A percentile compares a stretch with the other conserved stretches of the same genome.
Evolutionary conservation across 1,140 invertebrate species (phyloP).

Genomic region (Forficula auricularia): DNA sequence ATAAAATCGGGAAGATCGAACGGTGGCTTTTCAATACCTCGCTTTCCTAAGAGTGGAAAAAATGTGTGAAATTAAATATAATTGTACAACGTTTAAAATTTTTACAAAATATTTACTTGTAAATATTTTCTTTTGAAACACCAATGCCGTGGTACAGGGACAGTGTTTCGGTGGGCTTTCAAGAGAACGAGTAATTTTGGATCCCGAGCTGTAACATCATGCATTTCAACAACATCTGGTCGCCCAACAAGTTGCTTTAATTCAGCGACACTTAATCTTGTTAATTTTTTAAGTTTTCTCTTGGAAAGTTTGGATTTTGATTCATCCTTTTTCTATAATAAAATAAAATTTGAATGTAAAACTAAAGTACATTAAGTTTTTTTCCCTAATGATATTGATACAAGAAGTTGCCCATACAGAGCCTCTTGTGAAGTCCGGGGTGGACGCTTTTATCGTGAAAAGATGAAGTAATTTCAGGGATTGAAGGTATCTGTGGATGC

Average conservation of each 20-base stretch:
- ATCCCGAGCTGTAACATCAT: constrained; percentile 95
- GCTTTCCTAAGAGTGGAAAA: too few species aligned
- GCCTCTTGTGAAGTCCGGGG: too few species aligned
- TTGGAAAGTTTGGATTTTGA: constrained; percentile 83
- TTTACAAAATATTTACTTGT: too few species aligned
- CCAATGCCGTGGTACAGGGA: constrained; percentile 95
- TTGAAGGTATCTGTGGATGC: too few species aligned
- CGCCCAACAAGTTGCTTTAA: constrained; percentile 82
- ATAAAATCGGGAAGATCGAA: constrained; percentile 98
- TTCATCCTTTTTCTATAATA: constrained; percentile 30
- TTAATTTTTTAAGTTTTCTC: constrained; percentile 85
- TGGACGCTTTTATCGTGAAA: too few species aligned
- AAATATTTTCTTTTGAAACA: constrained; percentile 83
- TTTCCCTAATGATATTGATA: too few species aligned
- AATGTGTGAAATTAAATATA: too few species aligned
- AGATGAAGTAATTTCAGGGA: too few species aligned
- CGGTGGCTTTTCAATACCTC: constrained; percentile 97
- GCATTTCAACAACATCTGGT: constrained; percentile 99
- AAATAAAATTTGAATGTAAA: neutral
- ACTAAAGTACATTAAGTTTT: too few species aligned
- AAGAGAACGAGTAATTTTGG: constrained; percentile 87
- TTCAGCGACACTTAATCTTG: constrained; percentile 83
- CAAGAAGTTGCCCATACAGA: too few species aligned
- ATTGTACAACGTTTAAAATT: too few species aligned
- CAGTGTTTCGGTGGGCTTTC: constrained; percentile 89